These are phyloP conservation scores for Rafetus swinhoei DNA, from an alignment of 2,113 vertebrate genomes.

Conservation along the genomic window DNA sequence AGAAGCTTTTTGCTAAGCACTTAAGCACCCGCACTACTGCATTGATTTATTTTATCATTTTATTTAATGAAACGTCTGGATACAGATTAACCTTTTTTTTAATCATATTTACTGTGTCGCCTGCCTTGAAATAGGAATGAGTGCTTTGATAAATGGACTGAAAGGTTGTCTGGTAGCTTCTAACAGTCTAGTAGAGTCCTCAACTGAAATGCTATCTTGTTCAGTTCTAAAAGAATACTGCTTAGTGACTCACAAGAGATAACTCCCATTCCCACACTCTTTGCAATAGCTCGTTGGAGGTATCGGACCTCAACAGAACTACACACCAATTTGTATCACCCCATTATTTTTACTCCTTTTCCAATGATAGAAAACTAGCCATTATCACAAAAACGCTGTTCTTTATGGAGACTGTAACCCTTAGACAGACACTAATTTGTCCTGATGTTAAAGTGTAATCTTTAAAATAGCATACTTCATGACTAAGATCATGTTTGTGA, in stretches of 20 bases:
- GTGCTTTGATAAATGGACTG: conserved; percentile 70
- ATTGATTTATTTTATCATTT: conserved; percentile 59
- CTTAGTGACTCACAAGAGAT: conserved; percentile 56
- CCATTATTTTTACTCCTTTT: conserved; percentile 61
- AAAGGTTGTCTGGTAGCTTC: conserved; percentile 72
- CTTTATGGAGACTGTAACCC: conserved; percentile 46
- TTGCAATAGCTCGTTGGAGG: conserved; percentile 58
- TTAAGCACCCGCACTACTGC: conserved; percentile 13
- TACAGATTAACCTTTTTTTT: conserved; percentile 47
- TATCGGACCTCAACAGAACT: conserved; percentile 12
- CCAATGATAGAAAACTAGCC: conserved; percentile 31
- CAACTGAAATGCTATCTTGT: conserved; percentile 49
- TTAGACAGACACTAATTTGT: conserved; percentile 3
- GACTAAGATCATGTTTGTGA: background rate
- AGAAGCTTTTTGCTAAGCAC: conserved; percentile 43
- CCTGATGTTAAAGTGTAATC: background rate
- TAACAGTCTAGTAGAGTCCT: conserved; percentile 23
- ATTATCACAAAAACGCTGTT: conserved; percentile 41
- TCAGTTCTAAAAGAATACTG: conserved; percentile 34
- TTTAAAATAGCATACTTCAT: background rate
- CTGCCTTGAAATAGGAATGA: conserved; percentile 65
- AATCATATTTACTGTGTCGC: conserved; percentile 70
- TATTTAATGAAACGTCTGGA: conserved; percentile 64
- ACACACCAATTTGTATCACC: conserved; percentile 44
- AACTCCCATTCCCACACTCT: conserved; percentile 20